Evolutionary conservation across 2,797 vertebrate genomes (phyloP).

Genomic region (Enteromius treurensis): DNA sequence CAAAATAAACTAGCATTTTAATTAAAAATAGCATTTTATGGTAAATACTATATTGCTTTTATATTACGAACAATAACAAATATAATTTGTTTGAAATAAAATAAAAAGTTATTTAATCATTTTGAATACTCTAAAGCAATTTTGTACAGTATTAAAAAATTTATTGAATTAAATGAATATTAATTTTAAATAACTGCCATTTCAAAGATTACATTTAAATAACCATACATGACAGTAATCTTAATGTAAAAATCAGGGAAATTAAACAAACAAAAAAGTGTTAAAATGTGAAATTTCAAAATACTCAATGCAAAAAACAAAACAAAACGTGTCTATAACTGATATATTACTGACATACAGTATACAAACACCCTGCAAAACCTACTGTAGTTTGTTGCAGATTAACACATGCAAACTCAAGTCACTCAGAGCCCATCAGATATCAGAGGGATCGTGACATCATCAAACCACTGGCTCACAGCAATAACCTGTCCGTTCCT

Average conservation of each 20-base stretch:
- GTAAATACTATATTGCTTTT: too few relatives aligned
- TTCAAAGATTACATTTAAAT: background rate
- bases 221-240: background rate
- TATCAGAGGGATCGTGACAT: slow-evolving; percentile 1
- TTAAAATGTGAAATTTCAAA: too few relatives aligned
- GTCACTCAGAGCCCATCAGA: background rate
- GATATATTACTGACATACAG: background rate
- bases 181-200: background rate
- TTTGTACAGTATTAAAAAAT: background rate
- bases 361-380: too few relatives aligned
- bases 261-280: background rate
- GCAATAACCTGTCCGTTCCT: background rate
- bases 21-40: too few relatives aligned
- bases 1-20: too few relatives aligned
- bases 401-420: background rate
- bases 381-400: background rate
- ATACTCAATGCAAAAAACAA: background rate
- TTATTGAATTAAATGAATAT: too few relatives aligned
- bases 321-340: background rate
- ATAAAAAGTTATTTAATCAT: background rate
- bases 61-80: too few relatives aligned
- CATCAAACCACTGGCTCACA: background rate
- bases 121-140: background rate
- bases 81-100: background rate
- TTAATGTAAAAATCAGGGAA: background rate